A percentile compares a stretch with the other conserved stretches of the same genome.
These are phyloP conservation scores for Pipistrellus nathusii DNA, from an alignment of 2,797 vertebrate genomes.

Conservation along the genomic window DNA sequence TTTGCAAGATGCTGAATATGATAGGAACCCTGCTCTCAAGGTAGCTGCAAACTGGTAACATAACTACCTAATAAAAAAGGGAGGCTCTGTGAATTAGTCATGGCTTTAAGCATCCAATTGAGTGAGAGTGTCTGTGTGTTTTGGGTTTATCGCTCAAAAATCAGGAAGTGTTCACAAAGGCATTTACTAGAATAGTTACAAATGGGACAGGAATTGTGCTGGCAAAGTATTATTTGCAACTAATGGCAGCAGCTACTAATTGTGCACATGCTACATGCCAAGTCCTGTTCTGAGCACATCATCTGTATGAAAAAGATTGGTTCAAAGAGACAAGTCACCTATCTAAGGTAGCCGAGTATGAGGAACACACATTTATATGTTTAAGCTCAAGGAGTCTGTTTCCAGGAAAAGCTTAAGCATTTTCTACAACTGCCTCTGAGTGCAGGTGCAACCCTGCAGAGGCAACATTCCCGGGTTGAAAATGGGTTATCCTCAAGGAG, in stretches of 20 bases:
- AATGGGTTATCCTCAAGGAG: background rate
- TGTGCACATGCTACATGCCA: background rate
- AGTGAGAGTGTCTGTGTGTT: background rate
- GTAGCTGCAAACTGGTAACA: background rate
- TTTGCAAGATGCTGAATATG: background rate
- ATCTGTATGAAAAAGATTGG: background rate
- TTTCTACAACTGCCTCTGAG: background rate
- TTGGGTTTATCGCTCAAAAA: background rate
- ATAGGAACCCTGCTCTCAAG: background rate
- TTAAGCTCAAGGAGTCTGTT: background rate
- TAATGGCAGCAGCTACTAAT: background rate
- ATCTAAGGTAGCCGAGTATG: background rate
- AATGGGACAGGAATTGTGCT: background rate
- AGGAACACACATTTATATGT: no score
- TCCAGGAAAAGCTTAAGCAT: background rate
- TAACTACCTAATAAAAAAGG: background rate
- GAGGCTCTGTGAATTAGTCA: background rate
- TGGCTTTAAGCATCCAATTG: background rate
- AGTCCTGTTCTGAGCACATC: background rate
- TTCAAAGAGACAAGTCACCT: background rate
- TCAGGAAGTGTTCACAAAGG: background rate
- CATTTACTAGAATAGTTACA: background rate
- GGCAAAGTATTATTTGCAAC: background rate
- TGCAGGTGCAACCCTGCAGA: accelerated
- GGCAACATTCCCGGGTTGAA: accelerated